Conservation (phyloP, 2,797 vertebrate species). For the Gadopsis bispinosus region DNA sequence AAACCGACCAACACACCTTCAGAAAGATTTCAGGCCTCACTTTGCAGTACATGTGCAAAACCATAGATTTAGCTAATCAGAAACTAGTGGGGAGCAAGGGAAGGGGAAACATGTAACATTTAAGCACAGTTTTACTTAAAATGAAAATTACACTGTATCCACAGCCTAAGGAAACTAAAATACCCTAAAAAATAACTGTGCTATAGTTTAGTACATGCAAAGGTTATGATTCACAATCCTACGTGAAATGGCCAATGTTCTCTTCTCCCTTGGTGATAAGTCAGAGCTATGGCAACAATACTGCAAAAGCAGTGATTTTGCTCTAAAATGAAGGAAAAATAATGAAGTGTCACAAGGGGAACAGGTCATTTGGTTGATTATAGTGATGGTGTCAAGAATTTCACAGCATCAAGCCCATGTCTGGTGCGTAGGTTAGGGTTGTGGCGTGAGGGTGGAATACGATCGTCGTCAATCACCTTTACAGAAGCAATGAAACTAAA, state of each 20-base stretch:
- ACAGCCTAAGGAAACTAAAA: conserved; percentile 94
- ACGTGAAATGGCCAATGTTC: conserved; percentile 89
- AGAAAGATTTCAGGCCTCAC: conserved; percentile 87
- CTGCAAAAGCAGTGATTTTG: conserved; percentile 90
- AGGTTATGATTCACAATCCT: conserved; percentile 90
- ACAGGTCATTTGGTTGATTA: conserved; percentile 83
- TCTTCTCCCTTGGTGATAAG: conserved; percentile 88
- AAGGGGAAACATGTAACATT: conserved; percentile 93
- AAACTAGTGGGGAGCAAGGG: conserved; percentile 88
- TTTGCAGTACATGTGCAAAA: conserved; percentile 97
- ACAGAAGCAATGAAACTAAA: conserved; percentile 94
- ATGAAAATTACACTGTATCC: conserved; percentile 94
- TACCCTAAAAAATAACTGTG: conserved; percentile 95
- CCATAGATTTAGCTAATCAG: conserved; percentile 92
- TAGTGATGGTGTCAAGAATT: conserved; percentile 90
- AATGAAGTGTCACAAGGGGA: conserved; percentile 86
- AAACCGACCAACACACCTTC: conserved; percentile 83
- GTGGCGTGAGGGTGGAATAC: conserved; percentile 82
- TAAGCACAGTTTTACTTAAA: conserved; percentile 95
- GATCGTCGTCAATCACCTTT: conserved; percentile 90
- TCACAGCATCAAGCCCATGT: conserved; percentile 93
- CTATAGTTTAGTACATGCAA: conserved; percentile 97
- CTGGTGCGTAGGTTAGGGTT: conserved; percentile 89
- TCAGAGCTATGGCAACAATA: conserved; percentile 89
- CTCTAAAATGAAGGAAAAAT: conserved; percentile 79